These are phyloP conservation scores for Epinotia bilunana DNA, from an alignment of 2,888 invertebrate genomes.

Conservation along the genomic window DNA sequence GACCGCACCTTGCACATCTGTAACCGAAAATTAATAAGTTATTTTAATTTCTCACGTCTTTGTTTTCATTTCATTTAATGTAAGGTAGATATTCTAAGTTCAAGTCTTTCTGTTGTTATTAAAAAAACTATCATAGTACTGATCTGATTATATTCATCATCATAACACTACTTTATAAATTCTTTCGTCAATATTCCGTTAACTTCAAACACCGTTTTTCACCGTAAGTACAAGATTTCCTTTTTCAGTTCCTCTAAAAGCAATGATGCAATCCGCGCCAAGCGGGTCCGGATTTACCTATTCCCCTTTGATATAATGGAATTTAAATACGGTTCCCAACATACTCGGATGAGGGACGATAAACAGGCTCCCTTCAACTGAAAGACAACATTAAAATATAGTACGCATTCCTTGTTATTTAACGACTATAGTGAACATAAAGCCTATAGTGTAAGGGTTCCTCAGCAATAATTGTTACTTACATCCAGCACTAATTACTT, in stretches of 20 bases:
- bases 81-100: neutral
- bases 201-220: neutral
- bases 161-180: neutral
- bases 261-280: constrained; percentile 15
- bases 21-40: too few species aligned
- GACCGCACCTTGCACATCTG: too few species aligned
- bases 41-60: neutral
- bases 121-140: too few species aligned
- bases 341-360: constrained; percentile 26
- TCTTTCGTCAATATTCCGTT: neutral
- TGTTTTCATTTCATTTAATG: neutral
- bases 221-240: neutral
- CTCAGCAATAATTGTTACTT: too few species aligned
- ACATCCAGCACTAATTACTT: too few species aligned
- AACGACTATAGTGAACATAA: constrained; percentile 3
- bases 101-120: too few species aligned
- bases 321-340: constrained; percentile 19
- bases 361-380: constrained; percentile 12
- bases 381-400: constrained; percentile 10
- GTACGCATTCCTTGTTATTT: neutral
- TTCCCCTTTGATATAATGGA: constrained; percentile 13
- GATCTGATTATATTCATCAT: neutral
- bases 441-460: neutral
- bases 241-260: constrained; percentile 5
- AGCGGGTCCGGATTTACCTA: constrained; percentile 12